phyloP scores from a whole-genome alignment of 2,888 invertebrate genomes.

The Willowsia nigromaculata region DNA sequence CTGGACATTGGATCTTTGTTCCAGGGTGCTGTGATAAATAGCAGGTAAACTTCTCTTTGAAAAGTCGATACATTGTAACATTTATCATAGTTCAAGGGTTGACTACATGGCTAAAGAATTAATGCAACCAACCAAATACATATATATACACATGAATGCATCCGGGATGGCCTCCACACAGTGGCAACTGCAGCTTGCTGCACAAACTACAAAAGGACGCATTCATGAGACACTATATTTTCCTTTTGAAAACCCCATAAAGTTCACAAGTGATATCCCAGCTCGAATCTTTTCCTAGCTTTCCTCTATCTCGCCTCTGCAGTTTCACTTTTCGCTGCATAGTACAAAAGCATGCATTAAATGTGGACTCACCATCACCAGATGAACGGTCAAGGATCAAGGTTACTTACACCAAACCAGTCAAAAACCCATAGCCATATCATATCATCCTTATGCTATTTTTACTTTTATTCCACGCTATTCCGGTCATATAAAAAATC shows the following conservation, averaged over 20 bases:
- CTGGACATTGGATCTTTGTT: too few relatives aligned
- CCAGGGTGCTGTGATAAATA: too few relatives aligned
- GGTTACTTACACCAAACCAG: neutral
- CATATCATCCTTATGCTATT: neutral
- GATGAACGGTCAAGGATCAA: constrained; percentile 17
- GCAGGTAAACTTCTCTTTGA: too few relatives aligned
- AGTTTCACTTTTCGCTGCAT: neutral
- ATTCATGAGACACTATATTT: neutral
- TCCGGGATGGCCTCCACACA: too few relatives aligned
- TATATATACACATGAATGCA: neutral
- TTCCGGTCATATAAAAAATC: constrained; percentile 13
- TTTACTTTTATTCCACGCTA: neutral
- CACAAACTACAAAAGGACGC: neutral
- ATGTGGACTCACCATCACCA: neutral
- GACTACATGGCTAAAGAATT: too few relatives aligned
- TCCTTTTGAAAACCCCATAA: neutral
- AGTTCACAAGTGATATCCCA: neutral
- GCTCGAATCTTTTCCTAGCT: neutral
- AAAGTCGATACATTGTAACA: too few relatives aligned
- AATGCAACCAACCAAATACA: too few relatives aligned
- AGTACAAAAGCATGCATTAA: neutral
- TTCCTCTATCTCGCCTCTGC: neutral
- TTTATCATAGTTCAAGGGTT: too few relatives aligned
- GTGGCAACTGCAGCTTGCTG: neutral
- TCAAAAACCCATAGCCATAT: neutral